These are phyloP conservation scores for Cataglyphis cursor DNA, from an alignment of 2,888 invertebrate species.

Conservation along the genomic window DNA sequence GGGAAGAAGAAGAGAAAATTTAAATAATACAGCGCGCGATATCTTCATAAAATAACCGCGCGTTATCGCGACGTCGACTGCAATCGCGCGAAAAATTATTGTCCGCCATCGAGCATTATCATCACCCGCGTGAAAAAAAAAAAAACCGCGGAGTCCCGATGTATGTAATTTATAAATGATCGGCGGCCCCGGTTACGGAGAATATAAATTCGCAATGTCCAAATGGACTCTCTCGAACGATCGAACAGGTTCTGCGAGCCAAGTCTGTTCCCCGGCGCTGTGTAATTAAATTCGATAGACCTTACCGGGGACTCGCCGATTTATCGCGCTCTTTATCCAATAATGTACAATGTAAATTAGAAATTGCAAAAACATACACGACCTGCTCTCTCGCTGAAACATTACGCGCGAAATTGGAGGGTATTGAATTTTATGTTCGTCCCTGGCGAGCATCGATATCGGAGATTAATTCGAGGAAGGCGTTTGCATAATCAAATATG, in stretches of 20 bases:
- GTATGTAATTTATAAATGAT: slow-evolving; percentile 39
- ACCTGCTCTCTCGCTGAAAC: background rate
- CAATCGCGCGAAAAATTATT: background rate
- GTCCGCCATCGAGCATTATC: background rate
- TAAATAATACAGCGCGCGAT: background rate
- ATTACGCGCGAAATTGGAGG: slow-evolving; percentile 38
- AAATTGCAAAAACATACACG: slow-evolving; percentile 47
- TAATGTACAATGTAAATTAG: slow-evolving; percentile 48
- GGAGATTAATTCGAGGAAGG: slow-evolving; percentile 41
- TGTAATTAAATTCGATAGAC: slow-evolving; percentile 42
- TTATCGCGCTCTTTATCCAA: slow-evolving; percentile 46
- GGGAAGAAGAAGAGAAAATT: background rate
- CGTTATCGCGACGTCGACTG: background rate
- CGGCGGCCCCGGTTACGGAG: background rate
- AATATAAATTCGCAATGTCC: slow-evolving; percentile 35
- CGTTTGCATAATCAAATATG: slow-evolving; percentile 51
- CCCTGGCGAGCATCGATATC: background rate
- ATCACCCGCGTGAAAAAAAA: background rate
- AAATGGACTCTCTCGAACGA: slow-evolving; percentile 12
- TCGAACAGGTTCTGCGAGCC: slow-evolving; percentile 33
- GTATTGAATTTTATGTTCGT: slow-evolving; percentile 41
- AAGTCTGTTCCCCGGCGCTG: background rate
- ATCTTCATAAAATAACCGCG: background rate
- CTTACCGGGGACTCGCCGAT: slow-evolving; percentile 25
- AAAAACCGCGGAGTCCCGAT: background rate